Evolutionary conservation across 2,797 vertebrate genomes (phyloP), one percentile per base, ranked within the genome.

Genomic region (Tinamus major): DNA sequence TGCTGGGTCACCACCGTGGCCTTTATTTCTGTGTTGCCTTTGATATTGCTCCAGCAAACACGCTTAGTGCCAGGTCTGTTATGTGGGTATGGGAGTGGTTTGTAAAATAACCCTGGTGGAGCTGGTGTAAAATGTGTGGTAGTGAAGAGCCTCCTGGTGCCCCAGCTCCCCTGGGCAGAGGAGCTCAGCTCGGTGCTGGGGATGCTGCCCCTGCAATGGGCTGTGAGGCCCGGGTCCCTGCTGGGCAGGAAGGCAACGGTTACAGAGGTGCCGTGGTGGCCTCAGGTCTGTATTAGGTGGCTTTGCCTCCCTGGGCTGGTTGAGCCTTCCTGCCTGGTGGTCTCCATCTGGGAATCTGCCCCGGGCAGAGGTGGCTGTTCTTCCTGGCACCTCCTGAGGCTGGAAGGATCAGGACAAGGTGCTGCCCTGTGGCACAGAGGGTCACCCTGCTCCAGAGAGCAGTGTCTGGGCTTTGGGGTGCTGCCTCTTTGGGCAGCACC

Each of bases 161-260:
- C 42, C n/a, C 29, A 56, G 56, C 7, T 23, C 10, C 11, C 27
- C 41, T 9, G 27, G 11, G 19, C 6, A 0, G 35, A 29, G 44
- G 35, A 5, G 2, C 16, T 4, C 23, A 37, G 41, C 5, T 56
- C 13, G 13, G 13, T 35, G 33, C 44, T n/a, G 46, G 9, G 27
- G 29, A 18, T 6, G 1, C 4, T 26, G 18, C 14, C 37, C 49
- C 12, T 51, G 49, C 46, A 23, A 21, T 17, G 24, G 24, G 13
- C 12, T 13, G 49, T 26, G 49, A 26, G 49, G 49, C 49, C 8
- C 24, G 6, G 13, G 27, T 19, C 63, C 14, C 26, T 33, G 58
- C 14, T 2, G 41, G 46, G 27, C 5, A 0, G 2, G 21, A 26
- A 42, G 26, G 20, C 53, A 35, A 27, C 6, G 27, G 62, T 4